Evolutionary conservation across 2,113 vertebrate genomes (phyloP), one percentile per base, ranked within the genome.

Genomic region (Urocolius indicus): DNA sequence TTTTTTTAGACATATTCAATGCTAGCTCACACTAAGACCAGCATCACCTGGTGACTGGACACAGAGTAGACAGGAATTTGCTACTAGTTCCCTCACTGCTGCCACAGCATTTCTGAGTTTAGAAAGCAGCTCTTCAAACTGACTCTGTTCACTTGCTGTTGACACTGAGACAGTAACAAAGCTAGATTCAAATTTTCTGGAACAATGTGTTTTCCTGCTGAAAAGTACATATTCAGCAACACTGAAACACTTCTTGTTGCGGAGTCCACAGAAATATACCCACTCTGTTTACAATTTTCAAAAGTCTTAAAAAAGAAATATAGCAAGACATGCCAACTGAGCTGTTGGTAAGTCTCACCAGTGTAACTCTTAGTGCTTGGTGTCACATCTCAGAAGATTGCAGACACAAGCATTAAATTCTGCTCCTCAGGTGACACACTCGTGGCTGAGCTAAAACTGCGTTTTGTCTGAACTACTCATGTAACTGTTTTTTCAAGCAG

Each of bases 31-130:
- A 48, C 11, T 21, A 24, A 68, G 36, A 78, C 7, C 22, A 46
- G 19, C 0, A 0, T 46, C 32, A 34, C 55, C 57, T 27, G 16
- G 23, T 61, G 29, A 34, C 29, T 18, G 16, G 13, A 86, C 10
- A 18, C 19, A 54, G n/a, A 72, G 32, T 1, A 48, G 26, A 46
- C 1, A 48, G 29, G n/a, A 75, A 48, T 63, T 67, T 81, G 11
- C 59, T 61, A 78, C 17, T 30, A 55, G 20, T 5, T 78, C 63
- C 10, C 30, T 21, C 32, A 63, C 2, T 21, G 13, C 0, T 74
- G 34, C 20, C 7, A 1, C 7, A 73, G 45, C 6, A 38, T 24
- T 79, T 77, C 49, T 85, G 46, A 67, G n/a, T 30, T 87, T 68
- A 85, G 54, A 92, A 69, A 76, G 59, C 2, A 74, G 17, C 72